Evolutionary conservation across 2,888 invertebrate genomes (phyloP).

Genomic region (Thysanoteuthis rhombus): DNA sequence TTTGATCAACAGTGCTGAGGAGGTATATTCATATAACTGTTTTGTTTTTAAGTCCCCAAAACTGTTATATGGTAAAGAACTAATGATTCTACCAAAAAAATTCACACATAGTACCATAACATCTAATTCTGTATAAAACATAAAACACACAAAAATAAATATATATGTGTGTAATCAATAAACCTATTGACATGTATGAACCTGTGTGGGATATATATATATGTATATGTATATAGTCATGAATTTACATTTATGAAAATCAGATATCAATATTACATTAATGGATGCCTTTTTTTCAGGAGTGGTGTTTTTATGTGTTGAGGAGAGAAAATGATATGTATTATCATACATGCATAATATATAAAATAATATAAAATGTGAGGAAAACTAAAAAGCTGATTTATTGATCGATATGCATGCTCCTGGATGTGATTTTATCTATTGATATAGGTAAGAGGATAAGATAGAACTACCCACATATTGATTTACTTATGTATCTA

Average conservation of each 20-base stretch:
- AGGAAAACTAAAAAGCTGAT: not conserved
- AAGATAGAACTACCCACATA: not conserved
- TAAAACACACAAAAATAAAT: not conserved
- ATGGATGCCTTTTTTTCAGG: not conserved
- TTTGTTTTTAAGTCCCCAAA: no score
- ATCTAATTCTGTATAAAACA: no score
- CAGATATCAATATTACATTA: not conserved
- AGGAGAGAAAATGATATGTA: no score
- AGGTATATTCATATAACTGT: no score
- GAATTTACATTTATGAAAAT: not conserved
- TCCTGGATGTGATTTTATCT: not conserved
- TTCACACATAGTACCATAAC: no score
- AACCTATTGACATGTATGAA: no score
- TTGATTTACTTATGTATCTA: not conserved
- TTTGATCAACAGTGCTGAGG: no score
- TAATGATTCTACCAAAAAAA: no score
- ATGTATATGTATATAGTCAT: not conserved
- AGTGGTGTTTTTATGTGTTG: no score
- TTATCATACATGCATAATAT: no score
- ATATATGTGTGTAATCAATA: no score
- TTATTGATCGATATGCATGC: not conserved
- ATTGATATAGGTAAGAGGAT: not conserved
- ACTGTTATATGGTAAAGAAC: no score
- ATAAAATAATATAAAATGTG: not conserved
- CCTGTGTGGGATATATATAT: not conserved